phyloP scores from a whole-genome alignment of 2,888 invertebrate species.

The Thecocarcelia acutangulata region DNA sequence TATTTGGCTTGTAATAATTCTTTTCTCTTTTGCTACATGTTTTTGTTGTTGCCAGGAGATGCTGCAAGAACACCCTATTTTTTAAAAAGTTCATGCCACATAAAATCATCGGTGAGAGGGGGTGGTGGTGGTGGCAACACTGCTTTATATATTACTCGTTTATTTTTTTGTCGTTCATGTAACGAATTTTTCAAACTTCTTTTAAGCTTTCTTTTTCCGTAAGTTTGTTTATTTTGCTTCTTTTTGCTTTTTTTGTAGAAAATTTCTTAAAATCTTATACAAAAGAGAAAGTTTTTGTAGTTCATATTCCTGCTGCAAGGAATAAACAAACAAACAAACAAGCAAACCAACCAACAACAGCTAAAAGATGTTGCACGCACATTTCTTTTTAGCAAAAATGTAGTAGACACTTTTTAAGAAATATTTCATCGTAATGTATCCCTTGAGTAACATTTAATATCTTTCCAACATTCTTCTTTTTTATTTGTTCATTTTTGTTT shows the following conservation, averaged over 20 bases:
- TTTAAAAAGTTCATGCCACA: conserved; percentile 15
- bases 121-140: conserved; percentile 59
- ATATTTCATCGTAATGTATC: conserved; percentile 82
- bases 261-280: conserved; percentile 71
- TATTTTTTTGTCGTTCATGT: conserved; percentile 21
- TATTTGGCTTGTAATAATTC: conserved; percentile 80
- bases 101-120: conserved; percentile 15
- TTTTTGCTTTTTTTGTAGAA: conserved; percentile 50
- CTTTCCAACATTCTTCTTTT: conserved; percentile 62
- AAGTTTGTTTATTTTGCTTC: conserved; percentile 9
- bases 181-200: conserved; percentile 66
- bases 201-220: background rate
- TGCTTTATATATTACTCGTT: background rate
- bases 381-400: conserved; percentile 70
- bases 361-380: conserved; percentile 70
- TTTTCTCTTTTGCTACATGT: conserved; percentile 56
- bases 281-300: conserved; percentile 76
- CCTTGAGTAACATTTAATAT: conserved; percentile 82
- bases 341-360: conserved; percentile 61
- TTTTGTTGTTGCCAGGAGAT: conserved; percentile 39
- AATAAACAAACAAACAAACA: conserved; percentile 62
- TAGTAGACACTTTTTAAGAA: conserved; percentile 80
- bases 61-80: conserved; percentile 62
- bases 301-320: conserved; percentile 34
- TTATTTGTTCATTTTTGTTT: conserved; percentile 46